Evolutionary conservation across 2,797 vertebrate genomes (phyloP), one percentile per base, ranked within the genome.

Genomic region (Poeciliopsis presidionis): DNA sequence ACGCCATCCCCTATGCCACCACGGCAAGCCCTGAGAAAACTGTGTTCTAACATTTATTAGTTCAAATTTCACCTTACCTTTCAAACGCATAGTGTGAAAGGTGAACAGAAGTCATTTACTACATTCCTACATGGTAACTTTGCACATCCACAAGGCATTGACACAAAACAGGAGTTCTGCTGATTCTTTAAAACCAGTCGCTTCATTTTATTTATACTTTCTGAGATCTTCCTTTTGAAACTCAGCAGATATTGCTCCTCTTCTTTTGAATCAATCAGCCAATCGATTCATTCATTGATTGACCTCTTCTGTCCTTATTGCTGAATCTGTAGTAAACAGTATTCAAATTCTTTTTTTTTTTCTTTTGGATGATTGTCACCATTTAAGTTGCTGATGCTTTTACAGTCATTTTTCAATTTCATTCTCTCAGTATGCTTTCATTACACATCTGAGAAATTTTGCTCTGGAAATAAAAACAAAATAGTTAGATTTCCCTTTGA

Each of bases 161-260:
- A 74, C 16, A 4, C 65, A 77, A 84, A 59, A 87, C 79, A 53
- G 75, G 79, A 83, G 80, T 63, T 79, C 78, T 69, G 67, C 77
- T 63, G 5, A 70, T 78, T 85, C 86, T 88, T 76, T 46, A 43
- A 55, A 85, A 77, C 75, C 74, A 74, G 83, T 82, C 41, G 47
- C 79, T 74, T 53, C 73, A 79, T 65, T 86, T 87, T 84, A 92
- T 91, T 93, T 87, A 88, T 80, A 88, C 49, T 36, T 4, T 41
- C 46, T 87, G 92, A 86, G 88, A 85, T 85, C 67, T n/a, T 70
- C 78, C 82, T 81, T 82, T 78, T 65, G 83, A 74, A 85, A 91
- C 92, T 86, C 88, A 89, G 90, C 85, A 82, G 88, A 84, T 84
- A 84, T 82, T 86, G 76, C 72, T 85, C 14, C 75, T 84, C 87